A percentile compares a stretch with the other conserved stretches of the same genome.
Evolutionary conservation across 2,113 vertebrate genomes (phyloP).

Genomic region (Thermophis baileyi): DNA sequence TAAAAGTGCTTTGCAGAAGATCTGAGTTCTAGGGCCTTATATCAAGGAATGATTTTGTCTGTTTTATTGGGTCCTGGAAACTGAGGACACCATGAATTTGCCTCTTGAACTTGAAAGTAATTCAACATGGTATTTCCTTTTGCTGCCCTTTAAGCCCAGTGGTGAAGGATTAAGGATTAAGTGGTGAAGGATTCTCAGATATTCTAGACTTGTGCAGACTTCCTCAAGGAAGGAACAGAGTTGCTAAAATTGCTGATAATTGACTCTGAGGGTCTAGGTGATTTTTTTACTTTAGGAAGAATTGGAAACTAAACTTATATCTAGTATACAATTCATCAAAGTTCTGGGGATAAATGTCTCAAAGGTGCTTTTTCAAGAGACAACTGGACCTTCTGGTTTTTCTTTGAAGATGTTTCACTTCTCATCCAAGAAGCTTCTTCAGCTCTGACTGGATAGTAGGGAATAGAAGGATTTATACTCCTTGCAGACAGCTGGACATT

Average conservation of each 20-base stretch:
- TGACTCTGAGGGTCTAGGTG: not conserved
- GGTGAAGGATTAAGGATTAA: too few relatives aligned
- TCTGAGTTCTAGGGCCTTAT: not conserved
- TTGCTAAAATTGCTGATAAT: not conserved
- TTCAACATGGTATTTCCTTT: not conserved
- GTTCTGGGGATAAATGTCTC: not conserved
- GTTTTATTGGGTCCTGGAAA: not conserved
- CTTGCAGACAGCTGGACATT: too few relatives aligned
- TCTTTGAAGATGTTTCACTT: too few relatives aligned
- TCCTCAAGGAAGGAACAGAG: not conserved
- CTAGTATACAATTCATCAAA: not conserved
- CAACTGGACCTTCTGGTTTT: too few relatives aligned
- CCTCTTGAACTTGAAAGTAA: not conserved
- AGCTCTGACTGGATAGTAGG: too few relatives aligned
- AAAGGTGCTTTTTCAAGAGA: too few relatives aligned
- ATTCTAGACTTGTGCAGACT: not conserved
- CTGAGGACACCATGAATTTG: not conserved
- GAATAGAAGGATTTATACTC: too few relatives aligned
- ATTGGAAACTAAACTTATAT: not conserved
- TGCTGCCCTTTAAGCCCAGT: not conserved
- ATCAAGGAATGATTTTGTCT: not conserved
- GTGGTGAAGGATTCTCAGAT: not conserved
- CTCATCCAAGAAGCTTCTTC: too few relatives aligned
- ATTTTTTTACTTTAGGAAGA: not conserved
- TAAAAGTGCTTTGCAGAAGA: not conserved